These are phyloP conservation scores for Drosophila bunnanda DNA, from an alignment of 2,888 invertebrate species.

Conservation along the genomic window DNA sequence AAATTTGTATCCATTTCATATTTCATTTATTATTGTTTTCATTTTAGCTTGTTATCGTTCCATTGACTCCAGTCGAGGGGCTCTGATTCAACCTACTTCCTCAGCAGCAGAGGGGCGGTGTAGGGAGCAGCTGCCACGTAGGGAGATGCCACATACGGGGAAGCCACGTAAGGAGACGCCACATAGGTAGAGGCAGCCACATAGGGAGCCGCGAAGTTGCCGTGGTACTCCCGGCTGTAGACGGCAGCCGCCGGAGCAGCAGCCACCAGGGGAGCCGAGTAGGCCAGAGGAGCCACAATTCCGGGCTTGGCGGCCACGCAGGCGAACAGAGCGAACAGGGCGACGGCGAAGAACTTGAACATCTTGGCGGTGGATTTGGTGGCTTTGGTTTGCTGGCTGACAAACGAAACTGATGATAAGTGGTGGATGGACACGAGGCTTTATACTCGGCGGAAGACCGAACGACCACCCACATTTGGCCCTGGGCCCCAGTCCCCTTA, in stretches of 20 bases:
- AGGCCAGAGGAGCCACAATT: constrained; percentile 79
- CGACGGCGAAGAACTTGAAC: constrained; percentile 77
- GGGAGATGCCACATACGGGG: constrained; percentile 56
- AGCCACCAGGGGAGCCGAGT: constrained; percentile 85
- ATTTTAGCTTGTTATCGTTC: background rate
- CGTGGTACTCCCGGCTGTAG: constrained; percentile 86
- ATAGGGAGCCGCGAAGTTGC: constrained; percentile 83
- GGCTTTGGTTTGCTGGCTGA: constrained; percentile 26
- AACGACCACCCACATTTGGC: constrained; percentile 17
- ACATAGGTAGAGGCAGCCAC: constrained; percentile 71
- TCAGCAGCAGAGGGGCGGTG: constrained; percentile 65
- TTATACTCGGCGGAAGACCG: no score
- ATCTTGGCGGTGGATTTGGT: constrained; percentile 51
- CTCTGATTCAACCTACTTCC: constrained; percentile 54
- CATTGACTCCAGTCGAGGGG: background rate
- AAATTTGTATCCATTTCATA: background rate
- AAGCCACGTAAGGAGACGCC: constrained; percentile 67
- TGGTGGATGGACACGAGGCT: constrained; percentile 8
- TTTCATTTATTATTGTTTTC: constrained; percentile 8
- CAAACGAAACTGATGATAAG: constrained; percentile 59
- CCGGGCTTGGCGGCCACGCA: constrained; percentile 81
- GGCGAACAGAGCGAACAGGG: constrained; percentile 76
- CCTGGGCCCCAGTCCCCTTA: constrained; percentile 16
- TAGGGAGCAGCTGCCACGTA: constrained; percentile 58
- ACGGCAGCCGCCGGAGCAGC: constrained; percentile 85